Conservation (phyloP, 2,797 vertebrate genomes). For the Gymnoscopelus microlampas region DNA sequence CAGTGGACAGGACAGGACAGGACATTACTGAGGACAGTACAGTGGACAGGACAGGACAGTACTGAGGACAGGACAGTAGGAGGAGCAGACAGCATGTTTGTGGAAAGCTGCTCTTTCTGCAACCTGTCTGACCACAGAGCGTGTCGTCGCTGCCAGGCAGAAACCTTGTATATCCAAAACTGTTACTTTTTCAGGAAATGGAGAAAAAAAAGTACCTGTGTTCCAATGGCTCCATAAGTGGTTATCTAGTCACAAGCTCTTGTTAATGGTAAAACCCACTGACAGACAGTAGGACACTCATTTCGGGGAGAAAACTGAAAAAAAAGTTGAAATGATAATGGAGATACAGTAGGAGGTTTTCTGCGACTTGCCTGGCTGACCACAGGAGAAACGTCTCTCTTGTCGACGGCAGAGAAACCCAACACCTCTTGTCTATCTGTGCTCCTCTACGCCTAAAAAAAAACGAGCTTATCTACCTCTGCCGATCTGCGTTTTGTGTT, state of each 20-base stretch:
- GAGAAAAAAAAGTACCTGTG: too few species aligned
- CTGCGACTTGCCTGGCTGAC: slow-evolving; percentile 57
- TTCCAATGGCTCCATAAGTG: too few species aligned
- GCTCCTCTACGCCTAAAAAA: slow-evolving; percentile 64
- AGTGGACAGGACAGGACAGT: background rate
- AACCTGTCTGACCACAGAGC: slow-evolving; percentile 69
- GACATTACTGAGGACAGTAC: background rate
- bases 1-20: too few species aligned
- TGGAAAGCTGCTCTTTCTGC: slow-evolving; percentile 37
- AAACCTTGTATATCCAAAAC: too few species aligned
- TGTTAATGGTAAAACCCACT: too few species aligned
- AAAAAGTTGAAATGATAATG: too few species aligned
- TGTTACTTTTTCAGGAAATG: too few species aligned
- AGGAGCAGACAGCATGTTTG: slow-evolving; percentile 47
- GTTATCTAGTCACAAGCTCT: too few species aligned
- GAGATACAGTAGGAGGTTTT: too few species aligned
- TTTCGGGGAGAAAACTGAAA: too few species aligned
- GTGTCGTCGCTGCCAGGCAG: background rate
- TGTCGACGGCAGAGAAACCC: slow-evolving; percentile 77
- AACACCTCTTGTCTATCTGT: slow-evolving; percentile 68
- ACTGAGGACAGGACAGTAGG: too few species aligned
- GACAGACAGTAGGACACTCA: too few species aligned
- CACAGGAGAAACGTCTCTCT: slow-evolving; percentile 68
- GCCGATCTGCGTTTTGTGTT: slow-evolving; percentile 74
- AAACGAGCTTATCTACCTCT: slow-evolving; percentile 75